Evolutionary conservation across 2,797 vertebrate species (phyloP), one percentile per base, ranked within the genome.

Genomic region (Poeciliopsis presidionis): DNA sequence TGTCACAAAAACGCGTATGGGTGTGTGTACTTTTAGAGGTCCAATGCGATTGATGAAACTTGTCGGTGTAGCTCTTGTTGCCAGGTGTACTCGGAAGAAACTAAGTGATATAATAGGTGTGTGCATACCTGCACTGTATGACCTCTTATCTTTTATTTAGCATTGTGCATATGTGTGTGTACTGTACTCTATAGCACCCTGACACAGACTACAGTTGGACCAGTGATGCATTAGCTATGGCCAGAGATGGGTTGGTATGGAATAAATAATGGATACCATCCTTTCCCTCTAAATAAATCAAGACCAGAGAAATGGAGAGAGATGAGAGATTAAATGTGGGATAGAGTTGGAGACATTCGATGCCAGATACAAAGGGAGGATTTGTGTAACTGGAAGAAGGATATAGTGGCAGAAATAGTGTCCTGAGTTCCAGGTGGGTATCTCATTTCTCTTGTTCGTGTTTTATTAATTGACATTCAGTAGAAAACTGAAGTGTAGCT

Each of bases 241-340:
- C 88, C 85, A 91, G 86, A 89, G 90, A 94, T 92, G 93, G 89
- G 82, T 83, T 92, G 87, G 86, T 90, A 91, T 90, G 89, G 90
- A 90, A 91, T 94, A 91, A 94, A 95, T 95, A 95, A 95, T 94
- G 86, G 88, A 95, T 95, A 90, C 91, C 89, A 90, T 86, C 93
- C 89, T 92, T 91, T 88, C 76, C 89, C 86, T 92, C 89, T 94
- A 93, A 94, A 94, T 94, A 94, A 95, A 94, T 93, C 89, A 94
- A 90, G 91, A 93, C 91, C 86, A 89, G 89, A 92, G 86, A 94
- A 90, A 93, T 84, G 83, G 88, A 90, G 88, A 91, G 89, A 91
- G 91, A 90, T 84, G 89, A 84, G 87, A 91, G 91, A 91, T 89
- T 84, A 90, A 86, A 88, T 90, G 88, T 91, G 86, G 82, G 79